Conservation (phyloP, 2,888 invertebrate genomes). For the Thera obeliscata region DNA sequence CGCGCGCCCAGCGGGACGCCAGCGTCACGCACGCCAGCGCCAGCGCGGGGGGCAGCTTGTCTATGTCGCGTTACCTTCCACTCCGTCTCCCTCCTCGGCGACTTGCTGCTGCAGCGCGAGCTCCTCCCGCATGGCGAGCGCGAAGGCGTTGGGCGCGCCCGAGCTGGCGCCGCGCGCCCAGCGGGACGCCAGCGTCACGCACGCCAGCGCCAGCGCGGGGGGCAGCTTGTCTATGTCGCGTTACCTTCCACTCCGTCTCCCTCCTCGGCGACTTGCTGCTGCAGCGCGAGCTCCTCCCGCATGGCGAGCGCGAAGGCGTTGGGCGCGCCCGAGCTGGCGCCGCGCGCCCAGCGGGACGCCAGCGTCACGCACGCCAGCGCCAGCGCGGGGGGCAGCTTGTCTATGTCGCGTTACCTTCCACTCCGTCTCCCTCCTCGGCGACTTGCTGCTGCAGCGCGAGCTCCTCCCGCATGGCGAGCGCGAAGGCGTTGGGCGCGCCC, state of each 20-base stretch:
- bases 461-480: conserved; percentile 89
- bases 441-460: conserved; percentile 84
- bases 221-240: conserved; percentile 80
- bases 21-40: conserved; percentile 85
- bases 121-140: conserved; percentile 89
- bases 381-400: conserved; percentile 85
- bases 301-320: conserved; percentile 89
- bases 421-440: conserved; percentile 49
- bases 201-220: conserved; percentile 82
- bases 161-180: conserved; percentile 82
- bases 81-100: conserved; percentile 49
- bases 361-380: conserved; percentile 85
- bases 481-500: conserved; percentile 89
- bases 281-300: conserved; percentile 88
- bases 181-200: conserved; percentile 88
- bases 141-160: conserved; percentile 89
- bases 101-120: conserved; percentile 84
- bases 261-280: conserved; percentile 65
- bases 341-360: conserved; percentile 85
- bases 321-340: conserved; percentile 87
- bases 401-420: conserved; percentile 24
- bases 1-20: conserved; percentile 85
- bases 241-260: conserved; percentile 40
- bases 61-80: conserved; percentile 17
- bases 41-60: conserved; percentile 85